Evolutionary conservation across 2,113 vertebrate species (phyloP).

Genomic region (Plotosus lineatus): DNA sequence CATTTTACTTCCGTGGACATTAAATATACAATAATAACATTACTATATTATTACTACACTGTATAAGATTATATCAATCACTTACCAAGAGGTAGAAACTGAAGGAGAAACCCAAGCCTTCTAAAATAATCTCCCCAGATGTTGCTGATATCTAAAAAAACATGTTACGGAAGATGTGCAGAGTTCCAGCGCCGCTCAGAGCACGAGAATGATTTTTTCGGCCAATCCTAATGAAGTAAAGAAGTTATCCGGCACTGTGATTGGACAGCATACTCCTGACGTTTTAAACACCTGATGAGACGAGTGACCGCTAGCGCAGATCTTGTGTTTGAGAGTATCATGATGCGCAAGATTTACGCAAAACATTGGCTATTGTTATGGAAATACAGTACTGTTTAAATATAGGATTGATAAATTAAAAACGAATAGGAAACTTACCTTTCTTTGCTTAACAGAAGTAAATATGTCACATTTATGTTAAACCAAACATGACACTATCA

Average conservation of each 20-base stretch:
- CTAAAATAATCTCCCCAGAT: slow-evolving; percentile 19
- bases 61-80: neutral
- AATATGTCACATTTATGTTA: too few species aligned
- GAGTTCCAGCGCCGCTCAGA: slow-evolving; percentile 52
- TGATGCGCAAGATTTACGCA: slow-evolving; percentile 40
- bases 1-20: too few species aligned
- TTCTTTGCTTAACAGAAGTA: too few species aligned
- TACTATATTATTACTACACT: neutral
- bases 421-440: neutral
- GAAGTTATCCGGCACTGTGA: slow-evolving; percentile 12
- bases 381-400: too few species aligned
- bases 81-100: neutral
- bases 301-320: neutral
- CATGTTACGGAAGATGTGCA: neutral
- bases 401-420: neutral
- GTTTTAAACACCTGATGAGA: slow-evolving; percentile 60
- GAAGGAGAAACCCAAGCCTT: neutral
- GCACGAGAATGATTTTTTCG: neutral
- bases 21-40: neutral
- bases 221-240: slow-evolving; percentile 47
- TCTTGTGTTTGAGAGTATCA: neutral
- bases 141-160: slow-evolving; percentile 7
- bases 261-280: slow-evolving; percentile 63
- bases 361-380: neutral
- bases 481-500: too few species aligned